These are phyloP conservation scores for Ramazzottius varieornatus DNA, from an alignment of 2,888 invertebrate species.

Conservation along the genomic window DNA sequence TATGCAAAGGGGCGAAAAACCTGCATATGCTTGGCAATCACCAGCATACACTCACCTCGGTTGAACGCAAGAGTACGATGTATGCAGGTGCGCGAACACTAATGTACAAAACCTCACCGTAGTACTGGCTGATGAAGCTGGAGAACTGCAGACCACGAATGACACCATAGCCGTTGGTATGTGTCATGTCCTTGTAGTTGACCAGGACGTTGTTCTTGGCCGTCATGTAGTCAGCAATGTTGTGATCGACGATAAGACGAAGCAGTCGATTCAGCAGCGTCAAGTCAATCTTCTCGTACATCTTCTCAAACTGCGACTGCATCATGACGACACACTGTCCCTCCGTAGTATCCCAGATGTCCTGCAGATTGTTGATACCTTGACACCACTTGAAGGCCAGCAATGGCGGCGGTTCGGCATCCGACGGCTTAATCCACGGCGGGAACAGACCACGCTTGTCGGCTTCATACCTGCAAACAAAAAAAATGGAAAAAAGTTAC, in stretches of 20 bases:
- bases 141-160: slow-evolving; percentile 96
- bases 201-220: slow-evolving; percentile 99
- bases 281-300: slow-evolving; percentile 98
- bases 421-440: slow-evolving; percentile 96
- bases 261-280: slow-evolving; percentile 81
- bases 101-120: too few species aligned
- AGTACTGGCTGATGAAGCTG: slow-evolving; percentile 95
- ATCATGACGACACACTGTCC: slow-evolving; percentile 94
- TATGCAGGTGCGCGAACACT: too few species aligned
- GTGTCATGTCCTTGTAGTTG: slow-evolving; percentile 99
- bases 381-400: slow-evolving; percentile 93
- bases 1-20: too few species aligned
- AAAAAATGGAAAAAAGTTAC: too few species aligned
- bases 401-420: slow-evolving; percentile 64
- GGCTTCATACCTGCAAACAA: slow-evolving; percentile 55
- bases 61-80: too few species aligned
- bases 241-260: slow-evolving; percentile 92
- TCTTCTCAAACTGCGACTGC: slow-evolving; percentile 85
- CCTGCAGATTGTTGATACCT: slow-evolving; percentile 83
- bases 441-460: slow-evolving; percentile 87
- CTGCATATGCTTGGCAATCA: too few species aligned
- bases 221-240: slow-evolving; percentile 99
- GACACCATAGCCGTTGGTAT: slow-evolving; percentile 96
- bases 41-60: too few species aligned
- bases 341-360: slow-evolving; percentile 95